Percentiles rank a stretch among this genome's conserved stretches.
These are phyloP conservation scores for Zaprionus ghesquierei DNA, from an alignment of 1,140 invertebrate species.

Conservation along the genomic window DNA sequence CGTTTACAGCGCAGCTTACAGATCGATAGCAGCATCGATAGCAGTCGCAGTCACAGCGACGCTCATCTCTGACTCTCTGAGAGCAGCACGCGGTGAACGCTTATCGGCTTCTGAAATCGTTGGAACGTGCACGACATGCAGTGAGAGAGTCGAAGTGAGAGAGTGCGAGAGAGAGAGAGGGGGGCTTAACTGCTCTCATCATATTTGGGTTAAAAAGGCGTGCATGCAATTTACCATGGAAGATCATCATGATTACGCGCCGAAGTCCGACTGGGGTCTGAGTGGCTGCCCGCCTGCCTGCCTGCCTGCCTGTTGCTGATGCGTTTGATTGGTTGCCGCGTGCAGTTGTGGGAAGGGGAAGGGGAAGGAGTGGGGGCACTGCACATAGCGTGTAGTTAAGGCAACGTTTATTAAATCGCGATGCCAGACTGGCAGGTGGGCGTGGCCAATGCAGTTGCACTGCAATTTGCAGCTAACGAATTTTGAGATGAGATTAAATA, in stretches of 20 bases:
- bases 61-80: background rate
- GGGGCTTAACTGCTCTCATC: constrained; percentile 13
- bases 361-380: background rate
- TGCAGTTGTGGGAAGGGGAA: constrained; percentile 11
- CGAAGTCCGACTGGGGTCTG: background rate
- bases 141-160: background rate
- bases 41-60: background rate
- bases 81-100: constrained; percentile 11
- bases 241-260: constrained; percentile 46
- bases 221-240: constrained; percentile 66
- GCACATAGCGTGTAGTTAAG: background rate
- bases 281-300: background rate
- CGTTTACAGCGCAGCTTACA: background rate
- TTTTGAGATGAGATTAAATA: background rate
- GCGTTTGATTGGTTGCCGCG: constrained; percentile 52
- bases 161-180: background rate
- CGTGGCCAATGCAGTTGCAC: constrained; percentile 17
- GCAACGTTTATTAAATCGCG: constrained; percentile 1
- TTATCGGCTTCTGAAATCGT: constrained; percentile 61
- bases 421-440: constrained; percentile 28
- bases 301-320: constrained; percentile 35
- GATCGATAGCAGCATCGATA: background rate
- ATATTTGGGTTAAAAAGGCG: constrained; percentile 76
- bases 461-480: constrained; percentile 3
- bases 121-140: background rate